A percentile compares a stretch with the other conserved stretches of the same genome.
Evolutionary conservation across 2,888 invertebrate genomes (phyloP).

Genomic region (Pachliopta kotzebuea): DNA sequence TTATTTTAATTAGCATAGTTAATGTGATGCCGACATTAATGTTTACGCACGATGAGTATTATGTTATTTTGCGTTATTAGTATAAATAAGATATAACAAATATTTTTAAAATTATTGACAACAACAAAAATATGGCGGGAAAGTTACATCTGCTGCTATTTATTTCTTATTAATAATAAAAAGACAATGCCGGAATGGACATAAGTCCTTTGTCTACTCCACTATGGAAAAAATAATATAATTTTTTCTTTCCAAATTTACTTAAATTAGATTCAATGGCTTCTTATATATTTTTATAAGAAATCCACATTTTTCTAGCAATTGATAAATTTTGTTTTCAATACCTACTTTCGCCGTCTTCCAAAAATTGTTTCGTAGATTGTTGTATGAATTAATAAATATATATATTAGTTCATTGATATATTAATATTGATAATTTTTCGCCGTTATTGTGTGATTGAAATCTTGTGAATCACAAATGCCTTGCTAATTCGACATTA

Average conservation of each 20-base stretch:
- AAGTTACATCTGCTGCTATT: background rate
- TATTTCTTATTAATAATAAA: no score
- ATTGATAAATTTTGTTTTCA: background rate
- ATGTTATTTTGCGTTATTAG: no score
- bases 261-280: no score
- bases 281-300: background rate
- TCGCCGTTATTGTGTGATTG: background rate
- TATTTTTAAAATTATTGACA: no score
- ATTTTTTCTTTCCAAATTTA: background rate
- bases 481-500: background rate
- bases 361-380: slow-evolving; percentile 5
- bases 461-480: background rate
- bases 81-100: no score
- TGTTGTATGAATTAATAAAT: slow-evolving; percentile 1
- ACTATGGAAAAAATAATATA: background rate
- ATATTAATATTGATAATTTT: background rate
- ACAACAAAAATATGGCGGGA: background rate
- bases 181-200: background rate
- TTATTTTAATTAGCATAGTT: no score
- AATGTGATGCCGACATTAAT: no score
- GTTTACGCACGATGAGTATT: no score
- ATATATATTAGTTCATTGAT: slow-evolving; percentile 13
- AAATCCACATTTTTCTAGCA: background rate
- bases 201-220: background rate
- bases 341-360: slow-evolving; percentile 11